Evolutionary conservation across 2,113 vertebrate species (phyloP), one percentile per base, ranked within the genome.

Genomic region (Onychorhynchus coronatus): DNA sequence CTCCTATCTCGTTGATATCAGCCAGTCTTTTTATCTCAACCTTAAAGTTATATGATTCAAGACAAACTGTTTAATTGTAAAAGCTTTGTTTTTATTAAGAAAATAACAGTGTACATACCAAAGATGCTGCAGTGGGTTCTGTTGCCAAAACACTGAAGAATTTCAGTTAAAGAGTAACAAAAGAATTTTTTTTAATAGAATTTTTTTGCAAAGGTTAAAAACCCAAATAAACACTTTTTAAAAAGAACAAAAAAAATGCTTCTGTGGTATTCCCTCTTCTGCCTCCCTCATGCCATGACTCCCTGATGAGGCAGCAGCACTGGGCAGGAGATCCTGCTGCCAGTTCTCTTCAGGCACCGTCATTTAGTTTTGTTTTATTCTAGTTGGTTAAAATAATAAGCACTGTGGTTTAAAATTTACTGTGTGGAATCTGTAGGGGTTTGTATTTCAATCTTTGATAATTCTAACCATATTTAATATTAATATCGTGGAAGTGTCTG

Each of bases 401-500:
- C 71, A 85, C 2, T 1, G 1, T 3, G 8, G 5, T 82, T 85
- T 82, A 39, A 59, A 82, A 74, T 63, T 53, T 63, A 24, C 67
- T 50, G 5, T 56, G 14, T 82, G 41, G 6, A 59, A n/a, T 78
- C 37, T 39, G 15, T 44, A 44, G 28, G 61, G 14, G 8, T 46
- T 75, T 76, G 4, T 76, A 17, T 76, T 68, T 88, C 52, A 61
- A 42, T 67, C 2, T 46, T 50, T 75, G 30, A 50, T 59, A 52
- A 63, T 76, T 79, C 12, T 55, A 37, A 61, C 37, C 9, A 1
- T 44, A 46, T 9, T 66, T 58, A 66, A 11, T 76, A 17, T 17
- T 12, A 8, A 17, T 33, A 52, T 9, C 2, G 0, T 17, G 3
- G 21, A 41, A 50, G 6, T 5, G 4, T 30, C 13, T 16, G 0